These are phyloP conservation scores for Cynoglossus semilaevis DNA, from an alignment of 2,113 vertebrate genomes.

Conservation along the genomic window DNA sequence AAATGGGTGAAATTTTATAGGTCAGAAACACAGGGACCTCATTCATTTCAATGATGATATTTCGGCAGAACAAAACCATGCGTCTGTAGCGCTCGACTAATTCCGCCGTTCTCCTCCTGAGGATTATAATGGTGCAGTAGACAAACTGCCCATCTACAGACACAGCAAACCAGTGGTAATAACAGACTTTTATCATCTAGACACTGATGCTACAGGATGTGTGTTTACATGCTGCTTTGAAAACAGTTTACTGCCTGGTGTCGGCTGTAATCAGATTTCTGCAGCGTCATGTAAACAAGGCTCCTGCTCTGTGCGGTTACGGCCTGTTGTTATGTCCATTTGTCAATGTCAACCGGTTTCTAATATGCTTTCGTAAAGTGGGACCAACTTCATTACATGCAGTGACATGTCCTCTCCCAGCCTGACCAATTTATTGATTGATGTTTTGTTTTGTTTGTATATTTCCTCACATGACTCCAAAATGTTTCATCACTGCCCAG, in stretches of 20 bases:
- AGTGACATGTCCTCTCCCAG: too few species aligned
- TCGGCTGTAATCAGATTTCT: neutral
- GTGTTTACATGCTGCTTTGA: neutral
- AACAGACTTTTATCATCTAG: too few species aligned
- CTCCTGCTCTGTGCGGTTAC: too few species aligned
- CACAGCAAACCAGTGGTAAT: neutral
- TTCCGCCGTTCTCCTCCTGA: neutral
- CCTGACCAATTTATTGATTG: too few species aligned
- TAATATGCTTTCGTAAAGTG: too few species aligned
- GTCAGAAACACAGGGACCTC: neutral
- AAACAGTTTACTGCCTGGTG: neutral
- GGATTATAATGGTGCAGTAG: neutral
- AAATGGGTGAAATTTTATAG: neutral
- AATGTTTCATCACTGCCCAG: conserved; percentile 87
- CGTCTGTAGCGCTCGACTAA: neutral
- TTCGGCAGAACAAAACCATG: neutral
- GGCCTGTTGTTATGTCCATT: too few species aligned
- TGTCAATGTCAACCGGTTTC: too few species aligned
- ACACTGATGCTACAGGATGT: too few species aligned
- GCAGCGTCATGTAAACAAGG: neutral
- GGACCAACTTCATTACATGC: too few species aligned
- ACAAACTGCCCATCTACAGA: neutral
- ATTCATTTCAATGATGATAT: neutral
- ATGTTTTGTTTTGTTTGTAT: neutral
- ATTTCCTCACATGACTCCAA: conserved; percentile 79